Conservation (phyloP, 2,888 invertebrate species). For the Sphinx pinastri region DNA sequence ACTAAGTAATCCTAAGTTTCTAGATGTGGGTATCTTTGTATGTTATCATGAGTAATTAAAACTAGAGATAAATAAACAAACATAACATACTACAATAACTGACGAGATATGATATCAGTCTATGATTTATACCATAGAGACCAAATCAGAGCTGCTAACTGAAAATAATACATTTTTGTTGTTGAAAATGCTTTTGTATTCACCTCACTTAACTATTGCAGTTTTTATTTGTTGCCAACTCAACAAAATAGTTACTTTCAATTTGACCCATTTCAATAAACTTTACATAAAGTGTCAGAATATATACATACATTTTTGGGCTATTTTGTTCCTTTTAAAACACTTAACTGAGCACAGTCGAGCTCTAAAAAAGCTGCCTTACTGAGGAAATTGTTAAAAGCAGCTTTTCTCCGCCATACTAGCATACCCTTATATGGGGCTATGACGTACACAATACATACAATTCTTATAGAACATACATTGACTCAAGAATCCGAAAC, state of each 20-base stretch:
- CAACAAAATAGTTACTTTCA: too few relatives aligned
- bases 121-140: not conserved
- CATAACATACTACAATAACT: conserved; percentile 5
- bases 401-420: not conserved
- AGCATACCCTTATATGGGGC: not conserved
- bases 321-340: conserved; percentile 15
- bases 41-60: conserved; percentile 15
- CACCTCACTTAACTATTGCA: not conserved
- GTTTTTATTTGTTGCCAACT: too few relatives aligned
- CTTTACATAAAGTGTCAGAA: not conserved
- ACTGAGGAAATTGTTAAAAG: conserved; percentile 1
- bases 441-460: not conserved
- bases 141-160: too few relatives aligned
- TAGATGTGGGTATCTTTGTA: conserved; percentile 7
- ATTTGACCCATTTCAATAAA: not conserved
- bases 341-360: not conserved
- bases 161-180: not conserved
- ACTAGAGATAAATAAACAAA: conserved; percentile 21
- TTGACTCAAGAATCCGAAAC: conserved; percentile 4
- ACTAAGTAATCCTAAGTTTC: not conserved
- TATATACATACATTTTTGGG: not conserved
- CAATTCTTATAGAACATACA: not conserved
- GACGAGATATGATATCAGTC: not conserved
- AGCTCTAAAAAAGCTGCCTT: conserved; percentile 2
- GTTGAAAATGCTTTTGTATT: not conserved